Conservation (phyloP, 2,113 vertebrate species). For the Zapornia atra region DNA sequence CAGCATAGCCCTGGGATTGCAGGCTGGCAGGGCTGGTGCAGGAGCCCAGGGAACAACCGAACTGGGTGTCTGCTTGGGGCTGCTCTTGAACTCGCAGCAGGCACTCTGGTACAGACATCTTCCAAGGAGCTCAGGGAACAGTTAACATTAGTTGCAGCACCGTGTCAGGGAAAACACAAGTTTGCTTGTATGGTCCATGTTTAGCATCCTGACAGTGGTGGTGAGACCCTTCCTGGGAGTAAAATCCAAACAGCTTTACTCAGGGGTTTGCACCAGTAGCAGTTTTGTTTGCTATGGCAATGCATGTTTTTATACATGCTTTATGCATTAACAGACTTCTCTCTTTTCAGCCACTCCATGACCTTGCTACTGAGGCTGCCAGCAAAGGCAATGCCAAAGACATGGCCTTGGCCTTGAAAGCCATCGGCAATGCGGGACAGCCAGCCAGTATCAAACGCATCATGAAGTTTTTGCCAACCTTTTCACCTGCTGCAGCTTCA, state of each 20-base stretch:
- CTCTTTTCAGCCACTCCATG: conserved; percentile 80
- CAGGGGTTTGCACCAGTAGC: background rate
- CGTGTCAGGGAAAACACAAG: background rate
- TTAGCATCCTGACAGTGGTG: background rate
- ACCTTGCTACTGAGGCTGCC: conserved; percentile 76
- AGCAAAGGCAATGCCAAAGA: conserved; percentile 64
- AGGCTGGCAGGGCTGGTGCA: background rate
- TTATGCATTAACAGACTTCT: background rate
- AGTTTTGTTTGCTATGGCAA: background rate
- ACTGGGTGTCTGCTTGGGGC: background rate
- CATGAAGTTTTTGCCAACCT: conserved; percentile 82
- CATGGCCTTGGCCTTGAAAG: conserved; percentile 80
- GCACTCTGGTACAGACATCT: background rate
- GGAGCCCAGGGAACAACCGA: background rate
- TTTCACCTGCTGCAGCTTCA: conserved; percentile 68
- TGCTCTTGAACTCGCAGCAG: background rate
- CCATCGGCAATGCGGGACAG: conserved; percentile 87
- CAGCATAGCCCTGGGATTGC: background rate
- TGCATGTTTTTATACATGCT: background rate
- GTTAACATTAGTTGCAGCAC: background rate
- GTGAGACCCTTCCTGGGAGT: background rate
- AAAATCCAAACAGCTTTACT: background rate
- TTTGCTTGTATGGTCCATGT: fast-evolving
- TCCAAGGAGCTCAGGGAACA: background rate
- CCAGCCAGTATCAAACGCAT: conserved; percentile 84